Base-by-base conservation (phyloP, 2,888 invertebrate species). In the Lordiphosa fenestrarum region DNA sequence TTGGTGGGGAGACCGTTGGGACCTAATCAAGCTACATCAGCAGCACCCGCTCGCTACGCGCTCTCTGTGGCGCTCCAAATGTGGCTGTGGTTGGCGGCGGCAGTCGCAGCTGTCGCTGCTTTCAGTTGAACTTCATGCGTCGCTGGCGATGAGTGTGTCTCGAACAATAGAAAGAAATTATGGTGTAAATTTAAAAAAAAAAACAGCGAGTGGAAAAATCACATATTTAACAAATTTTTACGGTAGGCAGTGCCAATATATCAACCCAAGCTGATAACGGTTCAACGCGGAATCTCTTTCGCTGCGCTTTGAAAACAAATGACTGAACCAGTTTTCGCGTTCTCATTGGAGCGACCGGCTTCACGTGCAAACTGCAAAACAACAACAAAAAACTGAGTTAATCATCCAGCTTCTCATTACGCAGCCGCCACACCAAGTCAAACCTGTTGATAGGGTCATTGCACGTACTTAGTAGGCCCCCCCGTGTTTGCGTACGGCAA, bases 361-460 rank as follows among this genome's bases (percentile, higher is more conserved):
- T 30, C 30, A 30, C 30, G 30, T 30, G 30, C 30, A 30, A 30
- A 2, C 9, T 9, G 7, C 7, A 9, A 30, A 30, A 3, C 30
- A 30, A 30, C 30, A 30, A 30, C 30, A 30, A 9, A 9, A 9
- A 25, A 25, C 25, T 30, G 42, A 42, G 42, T 15, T 44, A 42
- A 38, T 9, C 38, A 47, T 48, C 30, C 15, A 35, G 36, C 33
- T 15, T 15, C 15, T 46, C 46, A 38, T 48, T 60, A 60, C 40
- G 53, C 41, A 42, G 30, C 30, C 30, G 30, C 30, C 12, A 40
- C 25, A 15, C 49, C 50, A 63, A 48, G 7, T 30, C 35, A 74
- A 78, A 81, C 84, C 71, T 61, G 84, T 71, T 73, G 71, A 75
- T 69, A 77, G 76, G 84, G 71, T 84, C 78, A 80, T 71, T 59